Conservation (phyloP, 2,888 invertebrate species). For the Taenaris catops region DNA sequence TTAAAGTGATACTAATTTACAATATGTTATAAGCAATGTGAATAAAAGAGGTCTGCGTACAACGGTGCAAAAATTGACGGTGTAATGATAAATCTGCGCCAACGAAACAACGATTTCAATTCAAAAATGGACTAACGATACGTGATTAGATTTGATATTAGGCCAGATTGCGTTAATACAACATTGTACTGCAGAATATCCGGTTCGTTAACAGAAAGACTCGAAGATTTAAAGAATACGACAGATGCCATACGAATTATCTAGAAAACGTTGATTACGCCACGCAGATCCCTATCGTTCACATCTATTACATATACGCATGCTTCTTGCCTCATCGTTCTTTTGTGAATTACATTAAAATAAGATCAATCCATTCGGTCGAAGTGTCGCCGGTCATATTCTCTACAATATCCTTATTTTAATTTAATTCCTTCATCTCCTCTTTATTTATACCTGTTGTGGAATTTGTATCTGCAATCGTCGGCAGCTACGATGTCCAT, state of each 20-base stretch:
- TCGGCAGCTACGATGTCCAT: conserved; percentile 98
- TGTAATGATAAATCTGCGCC: conserved; percentile 27
- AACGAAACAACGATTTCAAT: conserved; percentile 22
- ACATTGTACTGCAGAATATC: conserved; percentile 20
- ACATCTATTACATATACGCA: conserved; percentile 68
- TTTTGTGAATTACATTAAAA: conserved; percentile 73
- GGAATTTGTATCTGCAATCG: conserved; percentile 97
- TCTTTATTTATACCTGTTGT: conserved; percentile 88
- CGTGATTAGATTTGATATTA: conserved; percentile 26
- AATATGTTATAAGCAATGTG: conserved; percentile 41
- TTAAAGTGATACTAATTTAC: conserved; percentile 7
- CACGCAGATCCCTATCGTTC: conserved; percentile 62
- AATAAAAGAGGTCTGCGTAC: conserved; percentile 69
- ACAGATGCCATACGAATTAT: conserved; percentile 8
- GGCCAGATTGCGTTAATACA: conserved; percentile 16
- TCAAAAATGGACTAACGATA: conserved; percentile 20
- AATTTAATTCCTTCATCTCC: conserved; percentile 64
- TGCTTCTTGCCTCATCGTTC: conserved; percentile 83
- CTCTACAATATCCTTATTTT: conserved; percentile 58
- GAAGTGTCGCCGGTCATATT: conserved; percentile 34
- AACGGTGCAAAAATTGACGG: conserved; percentile 34
- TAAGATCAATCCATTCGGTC: conserved; percentile 50
- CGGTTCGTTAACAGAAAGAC: conserved; percentile 21
- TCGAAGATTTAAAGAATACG: conserved; percentile 1
- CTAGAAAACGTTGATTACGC: conserved; percentile 6